Evolutionary conservation across 2,113 vertebrate species (phyloP).

Genomic region (Mesocricetus auratus): DNA sequence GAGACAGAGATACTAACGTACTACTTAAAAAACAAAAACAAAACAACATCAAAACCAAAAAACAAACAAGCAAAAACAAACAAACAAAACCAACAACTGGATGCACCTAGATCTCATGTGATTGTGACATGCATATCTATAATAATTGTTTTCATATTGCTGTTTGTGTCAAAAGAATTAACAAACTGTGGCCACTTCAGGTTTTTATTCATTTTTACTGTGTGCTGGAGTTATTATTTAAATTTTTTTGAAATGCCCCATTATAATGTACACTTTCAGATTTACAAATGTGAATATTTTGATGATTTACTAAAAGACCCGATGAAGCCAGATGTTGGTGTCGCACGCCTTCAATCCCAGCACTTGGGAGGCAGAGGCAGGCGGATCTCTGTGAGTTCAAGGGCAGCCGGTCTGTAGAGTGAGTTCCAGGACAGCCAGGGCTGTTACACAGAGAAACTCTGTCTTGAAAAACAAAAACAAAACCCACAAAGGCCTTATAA

Average conservation of each 20-base stretch:
- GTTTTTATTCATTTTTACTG: background rate
- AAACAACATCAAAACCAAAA: background rate
- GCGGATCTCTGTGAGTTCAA: too few relatives aligned
- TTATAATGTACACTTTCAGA: background rate
- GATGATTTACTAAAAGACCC: background rate
- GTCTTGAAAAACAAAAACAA: background rate
- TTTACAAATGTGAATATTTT: background rate
- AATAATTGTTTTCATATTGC: background rate
- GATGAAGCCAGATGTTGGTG: too few relatives aligned
- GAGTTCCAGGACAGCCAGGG: too few relatives aligned
- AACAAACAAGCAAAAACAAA: background rate
- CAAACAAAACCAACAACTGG: background rate
- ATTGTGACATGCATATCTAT: background rate
- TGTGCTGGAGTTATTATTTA: background rate
- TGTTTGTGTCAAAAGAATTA: background rate
- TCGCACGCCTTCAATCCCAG: too few relatives aligned
- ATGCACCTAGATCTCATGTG: background rate
- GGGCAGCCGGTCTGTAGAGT: too few relatives aligned
- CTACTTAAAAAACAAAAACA: background rate
- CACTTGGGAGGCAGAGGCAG: too few relatives aligned
- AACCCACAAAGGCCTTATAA: background rate
- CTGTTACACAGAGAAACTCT: too few relatives aligned
- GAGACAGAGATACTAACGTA: background rate
- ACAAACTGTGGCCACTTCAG: background rate
- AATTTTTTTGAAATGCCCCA: background rate